A percentile compares a stretch with the other conserved stretches of the same genome.
Evolutionary conservation across 2,797 vertebrate genomes (phyloP).

Genomic region (Brotogeris chrysoptera): DNA sequence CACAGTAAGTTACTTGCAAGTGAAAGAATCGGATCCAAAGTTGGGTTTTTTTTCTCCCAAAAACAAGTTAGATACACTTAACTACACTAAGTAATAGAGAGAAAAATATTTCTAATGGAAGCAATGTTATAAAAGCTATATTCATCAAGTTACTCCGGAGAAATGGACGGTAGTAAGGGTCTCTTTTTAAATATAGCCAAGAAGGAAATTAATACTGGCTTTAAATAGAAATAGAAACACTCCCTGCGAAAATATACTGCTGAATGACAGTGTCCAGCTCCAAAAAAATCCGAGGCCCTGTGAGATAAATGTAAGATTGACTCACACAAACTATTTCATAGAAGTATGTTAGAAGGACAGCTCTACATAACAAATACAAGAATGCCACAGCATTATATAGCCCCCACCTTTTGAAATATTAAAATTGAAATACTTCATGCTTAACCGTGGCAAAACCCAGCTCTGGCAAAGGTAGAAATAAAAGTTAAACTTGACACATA

Average conservation of each 20-base stretch:
- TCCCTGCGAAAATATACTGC: not conserved
- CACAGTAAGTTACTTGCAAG: constrained; percentile 4
- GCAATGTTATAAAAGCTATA: not conserved
- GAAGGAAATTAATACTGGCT: constrained; percentile 31
- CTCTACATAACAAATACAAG: not conserved
- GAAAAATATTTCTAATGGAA: constrained; percentile 37
- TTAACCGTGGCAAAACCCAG: not conserved
- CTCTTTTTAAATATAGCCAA: constrained; percentile 23
- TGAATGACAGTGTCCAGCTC: not conserved
- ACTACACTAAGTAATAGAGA: not conserved
- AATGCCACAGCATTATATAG: not conserved
- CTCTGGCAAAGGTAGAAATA: not conserved
- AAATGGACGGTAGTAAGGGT: constrained; percentile 29
- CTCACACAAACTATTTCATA: not conserved
- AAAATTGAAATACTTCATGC: not conserved
- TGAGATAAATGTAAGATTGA: not conserved
- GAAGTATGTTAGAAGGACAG: not conserved
- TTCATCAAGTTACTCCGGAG: not conserved
- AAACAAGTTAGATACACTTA: not conserved
- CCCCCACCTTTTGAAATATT: too few relatives aligned
- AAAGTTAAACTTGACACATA: not conserved
- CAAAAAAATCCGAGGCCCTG: not conserved
- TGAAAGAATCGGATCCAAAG: not conserved
- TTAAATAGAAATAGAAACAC: not conserved
- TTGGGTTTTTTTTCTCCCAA: not conserved